Percentiles rank a stretch among this genome's conserved stretches.
phyloP scores from a whole-genome alignment of 2,113 vertebrate genomes.

The Pimephales promelas region DNA sequence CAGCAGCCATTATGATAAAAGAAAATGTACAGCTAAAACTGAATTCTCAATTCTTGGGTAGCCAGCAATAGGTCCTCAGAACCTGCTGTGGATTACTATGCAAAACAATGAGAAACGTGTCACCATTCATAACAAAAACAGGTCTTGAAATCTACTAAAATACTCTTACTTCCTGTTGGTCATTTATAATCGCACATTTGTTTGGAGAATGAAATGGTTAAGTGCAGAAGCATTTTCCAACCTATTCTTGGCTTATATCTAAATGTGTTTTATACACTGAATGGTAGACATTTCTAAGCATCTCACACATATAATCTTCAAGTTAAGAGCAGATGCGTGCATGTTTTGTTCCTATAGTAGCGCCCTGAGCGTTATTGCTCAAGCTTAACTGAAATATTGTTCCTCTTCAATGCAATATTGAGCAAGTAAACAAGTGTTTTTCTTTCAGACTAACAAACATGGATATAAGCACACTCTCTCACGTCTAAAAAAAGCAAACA shows the following conservation, averaged over 20 bases:
- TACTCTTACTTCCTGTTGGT: neutral
- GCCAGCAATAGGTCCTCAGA: constrained; percentile 5
- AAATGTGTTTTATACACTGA: neutral
- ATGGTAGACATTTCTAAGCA: neutral
- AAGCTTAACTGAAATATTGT: constrained; percentile 26
- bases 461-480: neutral
- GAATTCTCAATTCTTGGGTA: neutral
- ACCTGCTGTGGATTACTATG: constrained; percentile 20
- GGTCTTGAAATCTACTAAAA: neutral
- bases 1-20: neutral
- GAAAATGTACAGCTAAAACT: constrained; percentile 23
- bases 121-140: neutral
- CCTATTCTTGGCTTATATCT: neutral
- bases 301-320: neutral
- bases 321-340: constrained; percentile 3
- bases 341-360: neutral
- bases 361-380: constrained; percentile 29
- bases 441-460: constrained; percentile 15
- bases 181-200: neutral
- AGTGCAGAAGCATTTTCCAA: neutral
- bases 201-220: neutral
- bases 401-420: neutral
- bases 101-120: neutral
- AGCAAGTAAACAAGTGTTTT: constrained; percentile 22
- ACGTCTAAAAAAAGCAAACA: neutral